Evolutionary conservation across 2,797 vertebrate genomes (phyloP), one percentile per base, ranked within the genome.

Genomic region (Caiman crocodilus): DNA sequence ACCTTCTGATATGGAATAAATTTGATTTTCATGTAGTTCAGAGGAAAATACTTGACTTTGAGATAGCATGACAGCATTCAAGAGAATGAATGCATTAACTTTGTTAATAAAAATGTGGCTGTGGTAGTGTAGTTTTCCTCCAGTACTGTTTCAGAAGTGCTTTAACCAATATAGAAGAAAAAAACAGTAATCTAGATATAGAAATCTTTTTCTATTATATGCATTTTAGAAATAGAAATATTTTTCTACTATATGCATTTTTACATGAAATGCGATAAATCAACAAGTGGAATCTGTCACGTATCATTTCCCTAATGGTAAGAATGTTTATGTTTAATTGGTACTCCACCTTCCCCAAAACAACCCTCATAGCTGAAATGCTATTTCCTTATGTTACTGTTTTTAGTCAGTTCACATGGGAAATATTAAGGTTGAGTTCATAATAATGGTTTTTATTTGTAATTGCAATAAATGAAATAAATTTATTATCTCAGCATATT

Each of bases 261-360:
- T 95, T 94, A 71, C 88, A 81, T 94, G 92, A 97, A 95, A 92
- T 92, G 94, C 79, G 84, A 95, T 97, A 94, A 96, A 95, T 96
- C 88, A 95, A 90, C 86, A 60, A 76, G 32, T 83, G 57, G 84
- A 94, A 94, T 94, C 96, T 96, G 89, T 92, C 90, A 85, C 65
- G 28, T 84, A 88, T 90, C 88, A 64, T 9, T 94, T 97, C 74
- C 74, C 35, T 90, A 89, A 90, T 3, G 26, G 84, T 69, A 85
- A 87, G 84, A 95, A 94, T 90, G 80, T 95, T 95, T 93, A 78
- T 92, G 81, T 93, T 56, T 15, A 55, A 55, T 50, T 26, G 61
- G 28, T 20, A 64, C 18, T 20, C 18, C 20, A 28, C 20, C 18
- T 20, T 42, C 42, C 42, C 42, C 11, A 7, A 63, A 20, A 73